Percentiles rank a stretch among this genome's conserved stretches.
These are phyloP conservation scores for Colostygia pectinataria DNA, from an alignment of 2,888 invertebrate genomes.

Conservation along the genomic window DNA sequence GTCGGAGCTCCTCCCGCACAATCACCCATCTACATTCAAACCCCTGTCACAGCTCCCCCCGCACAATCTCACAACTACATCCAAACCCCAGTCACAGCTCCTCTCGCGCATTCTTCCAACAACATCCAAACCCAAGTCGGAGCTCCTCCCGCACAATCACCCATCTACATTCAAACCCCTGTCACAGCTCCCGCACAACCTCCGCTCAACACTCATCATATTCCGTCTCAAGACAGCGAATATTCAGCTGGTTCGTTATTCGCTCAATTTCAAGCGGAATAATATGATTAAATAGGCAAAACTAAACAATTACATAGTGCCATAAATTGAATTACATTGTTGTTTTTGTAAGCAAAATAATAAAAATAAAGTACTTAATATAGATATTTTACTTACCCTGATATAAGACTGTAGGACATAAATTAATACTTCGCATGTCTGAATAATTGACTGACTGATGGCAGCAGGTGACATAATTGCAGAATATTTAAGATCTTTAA, in stretches of 20 bases:
- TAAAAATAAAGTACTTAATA: constrained; percentile 11
- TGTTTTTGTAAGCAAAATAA: constrained; percentile 20
- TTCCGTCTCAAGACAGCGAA: constrained; percentile 9
- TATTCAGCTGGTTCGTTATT: constrained; percentile 2
- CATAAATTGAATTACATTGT: constrained; percentile 15
- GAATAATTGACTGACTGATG: constrained; percentile 20
- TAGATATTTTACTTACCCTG: constrained; percentile 24
- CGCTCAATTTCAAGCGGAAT: constrained; percentile 19
- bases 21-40: background rate
- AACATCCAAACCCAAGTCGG: constrained; percentile 6
- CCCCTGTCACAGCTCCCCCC: no score
- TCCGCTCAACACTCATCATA: constrained; percentile 5
- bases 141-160: constrained; percentile 12
- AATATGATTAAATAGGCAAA: constrained; percentile 9
- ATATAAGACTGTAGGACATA: constrained; percentile 25
- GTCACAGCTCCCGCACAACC: constrained; percentile 2
- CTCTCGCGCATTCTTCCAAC: constrained; percentile 3
- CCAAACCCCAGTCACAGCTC: constrained; percentile 10
- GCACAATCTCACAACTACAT: background rate
- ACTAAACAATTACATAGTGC: constrained; percentile 18
- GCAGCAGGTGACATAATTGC: constrained; percentile 14
- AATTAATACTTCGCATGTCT: constrained; percentile 24
- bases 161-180: constrained; percentile 5
- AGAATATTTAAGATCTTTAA: constrained; percentile 24
- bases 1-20: constrained; percentile 10